These are phyloP conservation scores for Tinamus guttatus DNA, from an alignment of 2,113 vertebrate species.

Conservation along the genomic window DNA sequence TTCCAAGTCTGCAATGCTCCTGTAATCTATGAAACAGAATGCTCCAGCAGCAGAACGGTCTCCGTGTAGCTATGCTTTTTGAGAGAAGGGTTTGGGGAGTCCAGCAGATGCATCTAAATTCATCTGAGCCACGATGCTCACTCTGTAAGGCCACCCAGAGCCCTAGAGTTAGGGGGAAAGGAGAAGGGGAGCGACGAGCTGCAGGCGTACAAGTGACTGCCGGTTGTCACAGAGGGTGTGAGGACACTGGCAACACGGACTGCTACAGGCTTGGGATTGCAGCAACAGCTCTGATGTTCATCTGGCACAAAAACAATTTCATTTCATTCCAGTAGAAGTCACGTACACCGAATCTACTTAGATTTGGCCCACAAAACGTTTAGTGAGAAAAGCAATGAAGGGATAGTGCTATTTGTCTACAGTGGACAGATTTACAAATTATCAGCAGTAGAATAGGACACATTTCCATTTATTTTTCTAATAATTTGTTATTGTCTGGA, in stretches of 20 bases:
- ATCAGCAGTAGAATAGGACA: background rate
- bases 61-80: background rate
- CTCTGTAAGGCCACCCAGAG: background rate
- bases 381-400: background rate
- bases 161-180: background rate
- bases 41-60: background rate
- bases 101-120: background rate
- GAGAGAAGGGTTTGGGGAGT: background rate
- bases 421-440: background rate
- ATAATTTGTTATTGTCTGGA: background rate
- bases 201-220: background rate
- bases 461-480: background rate
- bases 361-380: background rate
- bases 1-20: background rate
- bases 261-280: background rate
- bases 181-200: background rate
- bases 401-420: background rate
- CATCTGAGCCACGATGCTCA: background rate
- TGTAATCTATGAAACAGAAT: background rate
- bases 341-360: background rate
- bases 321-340: background rate
- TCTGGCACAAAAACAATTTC: background rate
- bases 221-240: background rate
- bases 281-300: background rate
- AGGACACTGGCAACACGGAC: rapidly evolving